Base-by-base conservation (phyloP, 2,797 vertebrate species). In the Poeciliopsis gracilis region DNA sequence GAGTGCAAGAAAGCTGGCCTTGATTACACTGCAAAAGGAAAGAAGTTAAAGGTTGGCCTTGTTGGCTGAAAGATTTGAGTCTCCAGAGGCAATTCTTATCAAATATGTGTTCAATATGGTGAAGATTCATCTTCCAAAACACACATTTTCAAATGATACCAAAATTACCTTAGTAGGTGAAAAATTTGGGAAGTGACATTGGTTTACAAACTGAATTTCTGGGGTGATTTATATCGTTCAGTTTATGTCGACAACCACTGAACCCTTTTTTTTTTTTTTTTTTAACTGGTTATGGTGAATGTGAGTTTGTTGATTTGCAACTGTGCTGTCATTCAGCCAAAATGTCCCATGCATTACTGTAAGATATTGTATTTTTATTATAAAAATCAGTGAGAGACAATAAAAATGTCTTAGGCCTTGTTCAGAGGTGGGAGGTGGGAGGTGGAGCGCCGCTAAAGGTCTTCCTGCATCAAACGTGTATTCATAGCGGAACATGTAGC, bases 1-100 rank as follows among this genome's bases (percentile, higher is more conserved):
- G 80, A 83, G 76, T 76, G 75, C n/a, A 67, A 80, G 12, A 83
- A 86, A 84, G 55, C 80, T 77, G 74, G 3, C 84, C 85, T 81
- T 81, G 53, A 79, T 85, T 91, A 88, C 41, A 83, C 73, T 78
- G 73, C 55, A 15, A 28, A 28, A 71, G 45, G 69, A 55, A 63
- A 59, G 30, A 20, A 72, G 57, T 73, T 77, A 67, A 4, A 20
- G 4, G 6, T 55, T 36, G 16, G 53, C 18, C 41, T 1, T 3
- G 15, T 41, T 80, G 71, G 49, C 57, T 77, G 72, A 69, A 33
- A 11, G 6, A 13, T 16, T 69, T 69, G 23, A 43, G 38, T 43
- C 8, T 70, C 67, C 9, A 4, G 5, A 28, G 13, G 25, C n/a
- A 15, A 13, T 45, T 69, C 11, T 13, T 46, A 46, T 70, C 28